These are phyloP conservation scores for Steatocranus sp. DNA, from an alignment of 2,797 vertebrate genomes.

Conservation along the genomic window DNA sequence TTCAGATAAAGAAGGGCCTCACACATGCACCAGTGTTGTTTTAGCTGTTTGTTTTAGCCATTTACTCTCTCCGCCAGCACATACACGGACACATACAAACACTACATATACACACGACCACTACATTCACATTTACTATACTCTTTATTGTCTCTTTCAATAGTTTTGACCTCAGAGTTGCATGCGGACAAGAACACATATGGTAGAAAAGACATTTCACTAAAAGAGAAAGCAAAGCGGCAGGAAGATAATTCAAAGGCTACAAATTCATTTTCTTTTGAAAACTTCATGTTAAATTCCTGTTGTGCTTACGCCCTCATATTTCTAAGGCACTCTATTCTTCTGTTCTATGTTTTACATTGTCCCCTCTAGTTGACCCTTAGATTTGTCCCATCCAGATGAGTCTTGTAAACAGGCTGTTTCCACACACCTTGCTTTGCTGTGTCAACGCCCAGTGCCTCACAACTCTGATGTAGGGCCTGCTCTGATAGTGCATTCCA, in stretches of 20 bases:
- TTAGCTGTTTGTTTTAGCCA: slow-evolving; percentile 66
- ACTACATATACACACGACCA: slow-evolving; percentile 11
- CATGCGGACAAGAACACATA: background rate
- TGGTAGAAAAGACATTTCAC: slow-evolving; percentile 64
- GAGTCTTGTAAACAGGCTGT: slow-evolving; percentile 79
- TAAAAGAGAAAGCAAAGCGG: slow-evolving; percentile 63
- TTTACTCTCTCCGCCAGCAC: slow-evolving; percentile 7
- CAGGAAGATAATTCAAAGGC: slow-evolving; percentile 64
- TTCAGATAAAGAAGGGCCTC: slow-evolving; percentile 68
- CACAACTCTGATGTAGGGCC: slow-evolving; percentile 69
- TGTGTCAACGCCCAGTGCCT: slow-evolving; percentile 72
- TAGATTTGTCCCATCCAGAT: slow-evolving; percentile 64
- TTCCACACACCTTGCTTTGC: slow-evolving; percentile 74
- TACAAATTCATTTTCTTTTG: slow-evolving; percentile 46
- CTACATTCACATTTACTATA: slow-evolving; percentile 30
- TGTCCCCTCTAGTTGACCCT: slow-evolving; percentile 74
- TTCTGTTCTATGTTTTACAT: slow-evolving; percentile 58
- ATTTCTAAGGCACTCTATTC: slow-evolving; percentile 21
- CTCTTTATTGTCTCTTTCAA: slow-evolving; percentile 47
- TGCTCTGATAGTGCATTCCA: slow-evolving; percentile 70
- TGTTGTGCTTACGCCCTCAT: slow-evolving; percentile 39
- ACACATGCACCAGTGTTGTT: slow-evolving; percentile 61
- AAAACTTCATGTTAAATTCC: slow-evolving; percentile 66
- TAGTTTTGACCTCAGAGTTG: slow-evolving; percentile 43
- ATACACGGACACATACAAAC: slow-evolving; percentile 25